Conservation (phyloP, 2,113 vertebrate species). For the Hippocampus zosterae region DNA sequence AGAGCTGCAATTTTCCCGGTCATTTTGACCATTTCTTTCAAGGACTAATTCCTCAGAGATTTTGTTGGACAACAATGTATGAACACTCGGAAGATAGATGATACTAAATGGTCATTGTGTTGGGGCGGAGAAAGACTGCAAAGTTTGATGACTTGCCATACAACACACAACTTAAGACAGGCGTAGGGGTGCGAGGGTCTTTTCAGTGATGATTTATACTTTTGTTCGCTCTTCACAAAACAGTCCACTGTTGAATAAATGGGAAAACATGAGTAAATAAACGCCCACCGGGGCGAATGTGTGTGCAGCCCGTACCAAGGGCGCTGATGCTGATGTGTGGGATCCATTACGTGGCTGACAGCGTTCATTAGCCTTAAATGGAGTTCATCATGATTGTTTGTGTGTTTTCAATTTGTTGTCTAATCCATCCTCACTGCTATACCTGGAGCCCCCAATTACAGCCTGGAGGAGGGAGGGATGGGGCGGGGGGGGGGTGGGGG, state of each 20-base stretch:
- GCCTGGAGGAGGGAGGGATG: not conserved
- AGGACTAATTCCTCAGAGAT: not conserved
- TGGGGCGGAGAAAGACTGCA: not conserved
- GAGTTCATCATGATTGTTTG: not conserved
- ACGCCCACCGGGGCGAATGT: not conserved
- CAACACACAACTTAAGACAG: not conserved
- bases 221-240: not conserved
- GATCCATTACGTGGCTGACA: not conserved
- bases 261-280: not conserved
- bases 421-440: not conserved
- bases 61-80: too few relatives aligned
- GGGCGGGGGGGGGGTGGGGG: too few relatives aligned
- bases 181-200: not conserved
- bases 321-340: not conserved
- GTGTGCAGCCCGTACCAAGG: not conserved
- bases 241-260: not conserved
- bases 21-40: not conserved
- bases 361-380: constrained; percentile 4
- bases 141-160: not conserved
- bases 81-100: not conserved
- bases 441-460: not conserved
- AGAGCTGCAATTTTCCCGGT: not conserved
- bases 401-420: not conserved
- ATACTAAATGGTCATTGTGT: not conserved
- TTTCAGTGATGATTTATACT: not conserved